Evolutionary conservation across 1,140 invertebrate genomes (phyloP), one percentile per base, ranked within the genome.

Genomic region (Brachionus asplanchnoidis): DNA sequence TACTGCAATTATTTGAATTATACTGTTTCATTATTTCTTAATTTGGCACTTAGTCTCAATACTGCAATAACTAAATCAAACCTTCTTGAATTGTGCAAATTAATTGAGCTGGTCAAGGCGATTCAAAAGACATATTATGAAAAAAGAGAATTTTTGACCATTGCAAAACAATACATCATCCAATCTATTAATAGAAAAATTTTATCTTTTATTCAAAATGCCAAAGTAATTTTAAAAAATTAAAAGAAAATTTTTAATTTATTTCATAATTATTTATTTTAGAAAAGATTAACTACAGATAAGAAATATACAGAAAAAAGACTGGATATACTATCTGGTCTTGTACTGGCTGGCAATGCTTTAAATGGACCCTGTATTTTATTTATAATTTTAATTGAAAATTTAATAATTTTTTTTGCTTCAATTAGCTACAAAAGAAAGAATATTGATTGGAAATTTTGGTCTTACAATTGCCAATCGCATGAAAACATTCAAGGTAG

Each of bases 21-120:
- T 88, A 90, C 90, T 91, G 88, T 92, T 3, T 88, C 89, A 42
- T 89, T 90, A 80, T 89, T 95, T n/a, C 93, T 95, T 80, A 96
- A 95, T 90, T 89, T 96, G 50, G 95, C 97, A 88, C 92, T 93
- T 1, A 90, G 91, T 11, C 90, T 95, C 44, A 91, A 92, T 53
- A 92, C 93, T 87, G 93, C 95, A 17, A 93, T 97, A 90, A 93
- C 93, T 1, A 94, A 95, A 88, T 93, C 92, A 28, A 92, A 93
- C 46, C 92, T 95, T 4, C 90, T 94, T 50, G 91, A 92, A 17
- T 89, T 97, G 36, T 97, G 95, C 90, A 92, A 93, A 87, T 89
- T 96, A 11, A 91, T 95, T 42, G 95, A 97, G 89, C 89, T 95
- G 11, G 89, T 97, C 8, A 95, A 91, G 90, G 88, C 92, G 14